Conservation (phyloP, 1,140 invertebrate genomes). For the Scaptomyza graminum region DNA sequence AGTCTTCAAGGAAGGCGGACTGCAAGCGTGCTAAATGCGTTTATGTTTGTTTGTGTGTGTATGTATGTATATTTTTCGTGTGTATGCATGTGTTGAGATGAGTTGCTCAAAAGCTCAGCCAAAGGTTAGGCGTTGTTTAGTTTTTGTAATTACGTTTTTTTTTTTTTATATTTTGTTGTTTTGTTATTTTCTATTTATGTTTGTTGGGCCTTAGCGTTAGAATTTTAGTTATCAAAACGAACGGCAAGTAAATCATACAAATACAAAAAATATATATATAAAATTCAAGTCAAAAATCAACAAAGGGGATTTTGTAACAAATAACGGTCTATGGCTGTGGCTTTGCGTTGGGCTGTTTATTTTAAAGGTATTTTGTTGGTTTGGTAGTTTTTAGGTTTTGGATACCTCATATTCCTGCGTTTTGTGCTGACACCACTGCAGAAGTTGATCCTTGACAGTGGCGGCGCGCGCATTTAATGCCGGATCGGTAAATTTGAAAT, state of each 20-base stretch:
- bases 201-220: slow-evolving; percentile 52
- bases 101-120: slow-evolving; percentile 55
- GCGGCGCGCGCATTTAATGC: slow-evolving; percentile 93
- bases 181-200: slow-evolving; percentile 45
- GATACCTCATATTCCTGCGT: slow-evolving; percentile 97
- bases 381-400: slow-evolving; percentile 57
- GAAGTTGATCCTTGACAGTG: slow-evolving; percentile 97
- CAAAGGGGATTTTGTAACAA: slow-evolving; percentile 26
- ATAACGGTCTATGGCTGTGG: slow-evolving; percentile 54
- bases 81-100: slow-evolving; percentile 47
- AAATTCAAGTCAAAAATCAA: slow-evolving; percentile 34
- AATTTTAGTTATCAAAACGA: slow-evolving; percentile 50
- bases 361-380: slow-evolving; percentile 20
- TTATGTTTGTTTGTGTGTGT: slow-evolving; percentile 30
- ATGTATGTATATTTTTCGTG: slow-evolving; percentile 19
- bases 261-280: slow-evolving; percentile 20
- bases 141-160: slow-evolving; percentile 36
- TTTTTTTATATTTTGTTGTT: slow-evolving; percentile 32
- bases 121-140: slow-evolving; percentile 60
- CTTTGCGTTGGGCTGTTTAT: slow-evolving; percentile 39
- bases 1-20: slow-evolving; percentile 9
- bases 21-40: slow-evolving; percentile 30
- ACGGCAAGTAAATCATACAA: slow-evolving; percentile 54
- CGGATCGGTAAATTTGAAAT: slow-evolving; percentile 94
- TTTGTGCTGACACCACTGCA: slow-evolving; percentile 98